phyloP scores from a whole-genome alignment of 2,888 invertebrate species.

The Leptinotarsa juncta region DNA sequence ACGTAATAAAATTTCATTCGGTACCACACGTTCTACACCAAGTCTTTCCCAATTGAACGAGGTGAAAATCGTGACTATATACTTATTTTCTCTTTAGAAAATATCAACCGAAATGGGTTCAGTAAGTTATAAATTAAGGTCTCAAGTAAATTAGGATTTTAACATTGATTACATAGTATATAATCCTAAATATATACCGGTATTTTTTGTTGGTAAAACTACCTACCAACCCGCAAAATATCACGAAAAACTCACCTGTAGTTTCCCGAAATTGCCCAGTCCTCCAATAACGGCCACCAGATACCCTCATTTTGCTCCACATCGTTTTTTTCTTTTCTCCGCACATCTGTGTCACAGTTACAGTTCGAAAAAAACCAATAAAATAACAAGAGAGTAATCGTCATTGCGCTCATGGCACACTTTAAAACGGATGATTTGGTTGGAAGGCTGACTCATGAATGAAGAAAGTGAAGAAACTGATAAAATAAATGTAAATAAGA shows the following conservation, averaged over 20 bases:
- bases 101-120: too few relatives aligned
- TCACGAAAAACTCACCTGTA: slow-evolving; percentile 53
- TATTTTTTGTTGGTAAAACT: not conserved
- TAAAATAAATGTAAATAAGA: slow-evolving; percentile 32
- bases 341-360: slow-evolving; percentile 28
- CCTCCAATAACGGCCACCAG: slow-evolving; percentile 74
- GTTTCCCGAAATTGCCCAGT: slow-evolving; percentile 69
- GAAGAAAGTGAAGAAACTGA: slow-evolving; percentile 42
- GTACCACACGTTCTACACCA: not conserved
- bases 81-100: not conserved
- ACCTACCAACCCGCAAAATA: not conserved
- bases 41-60: not conserved
- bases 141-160: too few relatives aligned
- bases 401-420: slow-evolving; percentile 48
- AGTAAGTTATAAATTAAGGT: too few relatives aligned
- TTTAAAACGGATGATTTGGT: slow-evolving; percentile 29
- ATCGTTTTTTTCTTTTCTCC: slow-evolving; percentile 48
- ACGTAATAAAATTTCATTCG: not conserved
- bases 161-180: too few relatives aligned
- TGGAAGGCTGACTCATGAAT: slow-evolving; percentile 38
- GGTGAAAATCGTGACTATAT: slow-evolving; percentile 9
- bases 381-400: slow-evolving; percentile 28
- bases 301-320: slow-evolving; percentile 64
- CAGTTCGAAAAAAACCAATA: slow-evolving; percentile 41
- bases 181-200: too few relatives aligned